Conservation (phyloP, 53 echinoderm and acorn worm genomes). For the Luidia sarsii region DNA sequence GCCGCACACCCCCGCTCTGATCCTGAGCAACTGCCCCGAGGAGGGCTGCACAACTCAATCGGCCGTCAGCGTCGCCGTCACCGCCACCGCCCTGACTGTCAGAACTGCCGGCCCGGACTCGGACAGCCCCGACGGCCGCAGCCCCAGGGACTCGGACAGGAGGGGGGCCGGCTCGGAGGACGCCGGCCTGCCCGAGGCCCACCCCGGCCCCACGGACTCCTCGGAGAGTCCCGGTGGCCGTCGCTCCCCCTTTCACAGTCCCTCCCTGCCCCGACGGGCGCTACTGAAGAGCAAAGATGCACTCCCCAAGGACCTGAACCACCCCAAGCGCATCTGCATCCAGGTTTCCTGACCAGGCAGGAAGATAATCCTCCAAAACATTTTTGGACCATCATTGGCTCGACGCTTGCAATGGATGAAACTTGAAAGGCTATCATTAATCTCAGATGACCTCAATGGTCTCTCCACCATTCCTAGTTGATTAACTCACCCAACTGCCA, state of each 20-base stretch:
- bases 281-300: conserved; percentile 75
- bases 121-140: conserved; percentile 15
- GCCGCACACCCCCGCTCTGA: not conserved
- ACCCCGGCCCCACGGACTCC: not conserved
- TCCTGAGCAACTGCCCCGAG: not conserved
- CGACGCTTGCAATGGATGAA: not conserved
- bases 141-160: conserved; percentile 40
- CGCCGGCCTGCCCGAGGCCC: not conserved
- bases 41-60: not conserved
- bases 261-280: conserved; percentile 55
- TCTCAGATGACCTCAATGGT: too few species aligned
- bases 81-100: conserved; percentile 20
- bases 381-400: not conserved
- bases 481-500: too few species aligned
- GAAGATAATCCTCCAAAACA: not conserved
- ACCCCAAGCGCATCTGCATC: conserved; percentile 83
- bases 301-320: conserved; percentile 65
- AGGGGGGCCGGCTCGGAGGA: conserved; percentile 14
- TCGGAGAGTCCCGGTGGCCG: conserved; percentile 25
- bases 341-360: conserved; percentile 58
- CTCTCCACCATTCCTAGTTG: too few species aligned
- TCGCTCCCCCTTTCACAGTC: conserved; percentile 74
- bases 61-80: not conserved
- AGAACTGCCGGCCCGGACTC: conserved; percentile 1
- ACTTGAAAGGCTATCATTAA: too few species aligned